Evolutionary conservation across 2,888 invertebrate species (phyloP), one percentile per base, ranked within the genome.

Genomic region (Ditula angustiorana): DNA sequence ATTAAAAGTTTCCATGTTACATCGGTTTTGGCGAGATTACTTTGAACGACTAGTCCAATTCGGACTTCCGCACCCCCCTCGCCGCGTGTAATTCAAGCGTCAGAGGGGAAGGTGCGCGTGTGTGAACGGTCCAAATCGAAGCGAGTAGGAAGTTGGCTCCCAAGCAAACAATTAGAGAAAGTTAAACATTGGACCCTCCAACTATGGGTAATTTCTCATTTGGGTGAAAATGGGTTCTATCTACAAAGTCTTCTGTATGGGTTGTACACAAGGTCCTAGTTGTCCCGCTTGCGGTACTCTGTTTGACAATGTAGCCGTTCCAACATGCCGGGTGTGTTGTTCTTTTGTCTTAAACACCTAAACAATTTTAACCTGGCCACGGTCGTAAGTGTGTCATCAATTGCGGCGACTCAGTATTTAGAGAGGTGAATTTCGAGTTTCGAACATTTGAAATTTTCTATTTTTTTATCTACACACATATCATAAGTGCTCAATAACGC

Each of bases 131-230:
- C 75, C 76, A 74, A 72, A 26, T 41, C 57, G 61, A n/a, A 19
- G 41, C 62, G 70, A 71, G 46, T 52, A 26, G 72, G 73, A 74
- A 79, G 77, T 75, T 74, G 78, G 76, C 78, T 80, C 81, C 75
- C 76, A 77, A 75, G 82, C 82, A 87, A 88, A 88, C 88, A 88
- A 88, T 89, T 88, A 87, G 82, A 69, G 76, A 77, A 88, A 88
- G 86, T 88, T 88, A 88, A 88, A 87, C 83, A 86, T 78, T 78
- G 80, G 81, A 81, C 79, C 76, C 79, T 78, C 74, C 66, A 78
- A 78, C 76, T 79, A 75, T 77, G 75, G 77, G 74, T 75, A 75
- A 81, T 85, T 79, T 77, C 82, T 83, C 81, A 79, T 81, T 82
- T 75, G 68, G 61, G 67, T 64, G 70, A 66, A 69, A 74, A 79